Conservation (phyloP, 2,797 vertebrate species). For the Sciurus carolinensis region DNA sequence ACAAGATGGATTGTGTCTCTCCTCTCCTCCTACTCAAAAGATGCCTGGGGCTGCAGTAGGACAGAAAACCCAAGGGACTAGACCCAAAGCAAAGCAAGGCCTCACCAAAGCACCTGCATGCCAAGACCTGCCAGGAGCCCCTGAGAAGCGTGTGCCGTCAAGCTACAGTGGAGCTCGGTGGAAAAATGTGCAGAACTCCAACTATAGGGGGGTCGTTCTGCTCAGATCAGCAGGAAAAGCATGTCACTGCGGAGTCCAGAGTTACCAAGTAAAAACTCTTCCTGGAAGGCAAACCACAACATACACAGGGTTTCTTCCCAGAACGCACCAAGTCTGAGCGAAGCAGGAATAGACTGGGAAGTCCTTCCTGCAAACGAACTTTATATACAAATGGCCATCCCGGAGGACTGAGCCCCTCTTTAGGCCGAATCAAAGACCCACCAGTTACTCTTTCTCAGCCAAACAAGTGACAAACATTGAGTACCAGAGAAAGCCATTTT, state of each 20-base stretch:
- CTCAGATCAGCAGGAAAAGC: neutral
- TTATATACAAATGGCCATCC: neutral
- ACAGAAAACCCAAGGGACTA: neutral
- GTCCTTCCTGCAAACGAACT: neutral
- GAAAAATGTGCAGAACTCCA: neutral
- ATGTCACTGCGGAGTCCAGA: neutral
- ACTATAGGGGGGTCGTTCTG: neutral
- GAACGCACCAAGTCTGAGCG: neutral
- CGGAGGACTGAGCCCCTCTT: neutral
- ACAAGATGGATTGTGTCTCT: conserved; percentile 60
- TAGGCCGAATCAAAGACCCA: conserved; percentile 38
- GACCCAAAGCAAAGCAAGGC: neutral
- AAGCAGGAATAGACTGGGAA: conserved; percentile 13
- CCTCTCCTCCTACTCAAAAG: conserved; percentile 65
- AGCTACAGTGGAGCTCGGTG: neutral
- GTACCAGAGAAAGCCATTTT: neutral
- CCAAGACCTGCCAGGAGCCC: neutral
- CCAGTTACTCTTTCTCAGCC: neutral
- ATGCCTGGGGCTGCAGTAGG: neutral
- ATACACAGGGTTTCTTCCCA: neutral
- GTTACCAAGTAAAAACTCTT: conserved; percentile 50
- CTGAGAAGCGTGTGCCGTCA: too few species aligned
- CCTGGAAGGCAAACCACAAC: conserved; percentile 57
- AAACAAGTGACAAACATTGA: neutral
- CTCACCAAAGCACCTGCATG: neutral